A percentile compares a stretch with the other conserved stretches of the same genome.
Conservation (phyloP, 2,113 vertebrate species). For the Plotosus lineatus region DNA sequence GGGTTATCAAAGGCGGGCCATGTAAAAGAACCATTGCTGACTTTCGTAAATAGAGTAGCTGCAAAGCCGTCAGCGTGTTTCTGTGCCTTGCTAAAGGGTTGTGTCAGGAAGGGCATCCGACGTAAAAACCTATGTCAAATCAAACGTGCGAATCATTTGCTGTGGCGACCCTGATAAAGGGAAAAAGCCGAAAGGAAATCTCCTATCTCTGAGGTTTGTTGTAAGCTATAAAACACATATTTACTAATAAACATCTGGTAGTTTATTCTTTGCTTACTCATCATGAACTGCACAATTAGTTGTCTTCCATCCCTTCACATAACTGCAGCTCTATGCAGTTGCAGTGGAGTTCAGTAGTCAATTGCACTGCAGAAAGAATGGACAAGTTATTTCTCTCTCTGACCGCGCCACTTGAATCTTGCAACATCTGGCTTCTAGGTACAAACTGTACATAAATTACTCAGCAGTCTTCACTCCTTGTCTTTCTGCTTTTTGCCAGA, state of each 20-base stretch:
- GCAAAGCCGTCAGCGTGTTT: too few species aligned
- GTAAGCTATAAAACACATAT: background rate
- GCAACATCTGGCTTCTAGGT: slow-evolving; percentile 1
- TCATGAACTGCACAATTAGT: background rate
- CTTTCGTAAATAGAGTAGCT: too few species aligned
- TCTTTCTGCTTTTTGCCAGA: slow-evolving; percentile 81
- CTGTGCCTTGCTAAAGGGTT: too few species aligned
- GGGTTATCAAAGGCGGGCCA: too few species aligned
- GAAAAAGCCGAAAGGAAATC: too few species aligned
- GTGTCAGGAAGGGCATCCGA: too few species aligned
- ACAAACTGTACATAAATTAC: slow-evolving; percentile 28
- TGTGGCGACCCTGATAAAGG: too few species aligned
- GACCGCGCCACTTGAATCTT: background rate
- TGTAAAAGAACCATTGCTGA: too few species aligned
- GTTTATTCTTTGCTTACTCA: background rate
- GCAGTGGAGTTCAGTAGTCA: background rate
- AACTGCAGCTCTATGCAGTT: background rate
- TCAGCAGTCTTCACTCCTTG: slow-evolving; percentile 77
- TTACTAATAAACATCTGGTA: too few species aligned
- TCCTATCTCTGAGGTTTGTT: slow-evolving; percentile 2
- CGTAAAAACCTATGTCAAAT: too few species aligned
- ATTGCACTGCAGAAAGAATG: slow-evolving; percentile 2
- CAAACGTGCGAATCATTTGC: too few species aligned
- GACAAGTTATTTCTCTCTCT: background rate
- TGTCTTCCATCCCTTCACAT: background rate